Conservation (phyloP, 2,797 vertebrate genomes). For the Periophthalmus magnuspinnatus region DNA sequence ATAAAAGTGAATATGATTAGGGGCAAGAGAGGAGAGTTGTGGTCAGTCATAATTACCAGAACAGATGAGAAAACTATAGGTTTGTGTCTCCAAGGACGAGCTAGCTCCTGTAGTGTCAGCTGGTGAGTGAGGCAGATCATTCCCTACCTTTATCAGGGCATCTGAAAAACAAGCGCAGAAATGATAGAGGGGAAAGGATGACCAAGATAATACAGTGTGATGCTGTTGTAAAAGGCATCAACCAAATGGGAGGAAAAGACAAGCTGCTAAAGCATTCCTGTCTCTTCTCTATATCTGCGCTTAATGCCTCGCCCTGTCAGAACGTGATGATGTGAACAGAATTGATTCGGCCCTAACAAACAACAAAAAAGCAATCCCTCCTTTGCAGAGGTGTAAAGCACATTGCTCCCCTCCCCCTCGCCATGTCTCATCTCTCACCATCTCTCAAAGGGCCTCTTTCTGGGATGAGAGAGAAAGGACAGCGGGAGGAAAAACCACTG, state of each 20-base stretch:
- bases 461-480: conserved; percentile 67
- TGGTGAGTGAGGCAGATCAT: conserved; percentile 75
- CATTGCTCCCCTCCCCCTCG: conserved; percentile 69
- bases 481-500: conserved; percentile 43
- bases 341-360: conserved; percentile 74
- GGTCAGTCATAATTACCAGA: conserved; percentile 76
- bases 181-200: conserved; percentile 35
- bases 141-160: conserved; percentile 63
- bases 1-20: conserved; percentile 62
- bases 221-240: conserved; percentile 55
- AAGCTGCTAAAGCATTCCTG: conserved; percentile 70
- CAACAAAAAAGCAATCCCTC: conserved; percentile 76
- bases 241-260: conserved; percentile 60
- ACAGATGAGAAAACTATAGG: conserved; percentile 75
- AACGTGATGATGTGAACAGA: conserved; percentile 75
- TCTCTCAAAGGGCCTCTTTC: conserved; percentile 74
- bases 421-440: conserved; percentile 67
- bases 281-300: conserved; percentile 74
- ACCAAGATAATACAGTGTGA: conserved; percentile 64
- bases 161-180: conserved; percentile 15
- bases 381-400: conserved; percentile 77
- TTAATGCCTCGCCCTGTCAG: conserved; percentile 75
- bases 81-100: conserved; percentile 70
- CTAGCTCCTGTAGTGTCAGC: conserved; percentile 74
- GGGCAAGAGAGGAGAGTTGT: conserved; percentile 59